Evolutionary conservation across 1,140 invertebrate species (phyloP).

Genomic region (Xylocopa sonorina): DNA sequence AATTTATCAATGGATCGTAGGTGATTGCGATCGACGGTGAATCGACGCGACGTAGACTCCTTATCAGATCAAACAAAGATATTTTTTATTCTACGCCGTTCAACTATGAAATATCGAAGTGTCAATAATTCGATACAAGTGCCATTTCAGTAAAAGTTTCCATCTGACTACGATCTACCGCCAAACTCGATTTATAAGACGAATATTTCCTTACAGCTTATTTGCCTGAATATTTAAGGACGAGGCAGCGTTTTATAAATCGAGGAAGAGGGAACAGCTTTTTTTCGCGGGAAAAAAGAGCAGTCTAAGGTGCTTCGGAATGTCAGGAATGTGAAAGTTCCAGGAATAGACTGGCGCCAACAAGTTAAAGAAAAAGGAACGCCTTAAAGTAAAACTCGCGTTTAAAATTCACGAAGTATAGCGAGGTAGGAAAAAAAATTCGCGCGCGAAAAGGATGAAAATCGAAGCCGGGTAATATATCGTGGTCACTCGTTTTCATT

Average conservation of each 20-base stretch:
- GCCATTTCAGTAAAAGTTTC: too few species aligned
- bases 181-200: too few species aligned
- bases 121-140: too few species aligned
- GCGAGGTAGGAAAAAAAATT: neutral
- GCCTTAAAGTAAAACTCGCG: neutral
- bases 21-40: too few species aligned
- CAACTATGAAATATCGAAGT: too few species aligned
- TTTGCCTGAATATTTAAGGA: neutral
- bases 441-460: neutral
- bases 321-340: constrained; percentile 12
- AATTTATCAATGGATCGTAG: too few species aligned
- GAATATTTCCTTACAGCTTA: too few species aligned
- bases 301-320: neutral
- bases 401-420: neutral
- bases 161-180: too few species aligned
- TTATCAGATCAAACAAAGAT: too few species aligned
- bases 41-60: too few species aligned
- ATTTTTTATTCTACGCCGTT: too few species aligned
- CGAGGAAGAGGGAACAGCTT: neutral
- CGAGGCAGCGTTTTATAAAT: neutral
- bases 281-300: neutral
- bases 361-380: neutral
- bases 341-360: constrained; percentile 8
- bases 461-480: neutral
- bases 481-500: neutral